A percentile compares a stretch with the other conserved stretches of the same genome.
These are phyloP conservation scores for Pteromalus puparum DNA, from an alignment of 1,140 invertebrate genomes.

Conservation along the genomic window DNA sequence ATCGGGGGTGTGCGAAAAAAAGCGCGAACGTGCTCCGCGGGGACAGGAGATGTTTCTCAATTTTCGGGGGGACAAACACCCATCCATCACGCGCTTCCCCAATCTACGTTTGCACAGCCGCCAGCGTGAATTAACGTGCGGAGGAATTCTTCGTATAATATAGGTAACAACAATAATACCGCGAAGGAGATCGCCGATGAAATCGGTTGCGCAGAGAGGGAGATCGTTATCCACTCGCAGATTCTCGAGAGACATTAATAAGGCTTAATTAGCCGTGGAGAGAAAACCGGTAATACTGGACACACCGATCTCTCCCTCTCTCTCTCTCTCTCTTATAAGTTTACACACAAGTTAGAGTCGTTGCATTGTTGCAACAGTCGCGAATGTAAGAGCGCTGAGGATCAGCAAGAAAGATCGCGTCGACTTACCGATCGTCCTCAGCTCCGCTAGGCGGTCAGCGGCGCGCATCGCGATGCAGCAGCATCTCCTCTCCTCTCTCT, in stretches of 20 bases:
- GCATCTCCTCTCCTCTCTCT: slow-evolving; percentile 23
- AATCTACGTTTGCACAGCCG: too few species aligned
- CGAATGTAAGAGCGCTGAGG: too few species aligned
- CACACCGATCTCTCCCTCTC: neutral
- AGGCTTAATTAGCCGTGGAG: neutral
- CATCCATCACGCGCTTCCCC: neutral
- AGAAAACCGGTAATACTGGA: neutral
- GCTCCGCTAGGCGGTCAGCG: slow-evolving; percentile 29
- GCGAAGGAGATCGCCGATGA: neutral
- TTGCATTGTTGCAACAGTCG: neutral
- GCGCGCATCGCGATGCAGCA: slow-evolving; percentile 31
- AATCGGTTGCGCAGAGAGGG: neutral
- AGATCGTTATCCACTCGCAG: slow-evolving; percentile 3
- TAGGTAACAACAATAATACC: neutral
- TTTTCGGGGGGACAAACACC: neutral
- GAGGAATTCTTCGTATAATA: neutral
- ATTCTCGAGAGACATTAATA: neutral
- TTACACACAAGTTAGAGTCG: neutral
- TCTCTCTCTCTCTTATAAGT: neutral
- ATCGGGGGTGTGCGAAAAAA: neutral
- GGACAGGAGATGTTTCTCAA: neutral
- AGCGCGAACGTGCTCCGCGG: neutral
- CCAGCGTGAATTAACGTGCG: neutral
- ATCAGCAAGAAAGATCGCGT: neutral
- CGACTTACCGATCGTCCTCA: slow-evolving; percentile 44